Evolutionary conservation across 2,888 invertebrate species (phyloP).

Genomic region (Dryocosmus kuriphilus): DNA sequence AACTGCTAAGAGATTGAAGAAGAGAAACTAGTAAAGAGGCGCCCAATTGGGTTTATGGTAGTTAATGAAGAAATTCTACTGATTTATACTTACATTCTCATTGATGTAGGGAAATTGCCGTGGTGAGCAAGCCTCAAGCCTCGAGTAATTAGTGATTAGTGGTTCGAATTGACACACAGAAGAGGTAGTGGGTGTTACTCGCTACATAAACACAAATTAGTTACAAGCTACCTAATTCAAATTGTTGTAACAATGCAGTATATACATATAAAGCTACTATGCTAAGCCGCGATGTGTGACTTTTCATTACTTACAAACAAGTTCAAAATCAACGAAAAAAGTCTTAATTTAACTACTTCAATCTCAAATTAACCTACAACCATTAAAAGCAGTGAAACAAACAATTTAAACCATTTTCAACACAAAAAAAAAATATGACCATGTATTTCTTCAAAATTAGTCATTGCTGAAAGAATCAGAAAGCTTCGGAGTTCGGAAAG

Average conservation of each 20-base stretch:
- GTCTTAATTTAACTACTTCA: too few relatives aligned
- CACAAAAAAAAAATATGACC: too few relatives aligned
- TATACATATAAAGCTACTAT: not conserved
- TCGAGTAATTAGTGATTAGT: conserved; percentile 75
- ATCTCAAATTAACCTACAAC: not conserved
- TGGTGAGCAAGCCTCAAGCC: conserved; percentile 73
- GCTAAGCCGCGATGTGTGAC: not conserved
- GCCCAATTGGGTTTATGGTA: too few relatives aligned
- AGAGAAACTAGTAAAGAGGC: too few relatives aligned
- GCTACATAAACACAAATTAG: conserved; percentile 77
- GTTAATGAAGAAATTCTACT: not conserved
- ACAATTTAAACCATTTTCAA: too few relatives aligned
- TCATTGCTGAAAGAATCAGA: too few relatives aligned
- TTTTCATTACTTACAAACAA: too few relatives aligned
- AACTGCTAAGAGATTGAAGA: too few relatives aligned
- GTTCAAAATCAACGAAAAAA: too few relatives aligned
- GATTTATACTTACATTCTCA: conserved; percentile 71
- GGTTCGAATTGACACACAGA: conserved; percentile 74
- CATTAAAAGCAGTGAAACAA: too few relatives aligned
- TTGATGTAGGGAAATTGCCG: conserved; percentile 66
- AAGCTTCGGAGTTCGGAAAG: too few relatives aligned
- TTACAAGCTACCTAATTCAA: conserved; percentile 74
- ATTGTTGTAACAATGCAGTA: conserved; percentile 49
- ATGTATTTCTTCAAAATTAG: too few relatives aligned
- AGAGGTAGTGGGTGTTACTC: conserved; percentile 73